Conservation (phyloP, 2,888 invertebrate species). For the Hybos culiciformis region DNA sequence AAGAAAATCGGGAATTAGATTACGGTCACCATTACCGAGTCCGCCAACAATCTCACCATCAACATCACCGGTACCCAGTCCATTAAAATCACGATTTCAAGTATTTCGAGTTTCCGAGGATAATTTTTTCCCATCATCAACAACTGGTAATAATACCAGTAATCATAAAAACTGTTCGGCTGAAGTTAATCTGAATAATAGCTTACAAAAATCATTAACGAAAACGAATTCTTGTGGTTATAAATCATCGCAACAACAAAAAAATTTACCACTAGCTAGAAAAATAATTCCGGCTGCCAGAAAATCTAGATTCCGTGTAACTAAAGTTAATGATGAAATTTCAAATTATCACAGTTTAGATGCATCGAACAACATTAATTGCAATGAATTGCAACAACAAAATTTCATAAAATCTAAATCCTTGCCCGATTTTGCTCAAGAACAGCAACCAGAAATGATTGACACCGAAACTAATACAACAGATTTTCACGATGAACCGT, state of each 20-base stretch:
- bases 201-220: too few species aligned
- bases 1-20: conserved; percentile 37
- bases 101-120: conserved; percentile 33
- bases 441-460: too few species aligned
- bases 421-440: neutral
- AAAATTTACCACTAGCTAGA: too few species aligned
- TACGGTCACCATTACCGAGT: conserved; percentile 52
- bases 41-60: conserved; percentile 51
- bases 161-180: conserved; percentile 8
- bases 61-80: conserved; percentile 50
- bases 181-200: conserved; percentile 4
- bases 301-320: conserved; percentile 15
- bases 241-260: too few species aligned
- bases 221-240: too few species aligned
- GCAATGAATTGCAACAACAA: neutral
- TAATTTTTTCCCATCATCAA: conserved; percentile 18
- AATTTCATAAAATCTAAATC: neutral
- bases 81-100: conserved; percentile 35
- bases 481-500: too few species aligned
- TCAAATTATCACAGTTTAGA: neutral
- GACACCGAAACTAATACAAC: too few species aligned
- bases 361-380: neutral
- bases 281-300: neutral
- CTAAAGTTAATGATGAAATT: conserved; percentile 9
- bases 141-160: conserved; percentile 7